Evolutionary conservation across 2,888 invertebrate species (phyloP).

Genomic region (Drosophila prolongata): DNA sequence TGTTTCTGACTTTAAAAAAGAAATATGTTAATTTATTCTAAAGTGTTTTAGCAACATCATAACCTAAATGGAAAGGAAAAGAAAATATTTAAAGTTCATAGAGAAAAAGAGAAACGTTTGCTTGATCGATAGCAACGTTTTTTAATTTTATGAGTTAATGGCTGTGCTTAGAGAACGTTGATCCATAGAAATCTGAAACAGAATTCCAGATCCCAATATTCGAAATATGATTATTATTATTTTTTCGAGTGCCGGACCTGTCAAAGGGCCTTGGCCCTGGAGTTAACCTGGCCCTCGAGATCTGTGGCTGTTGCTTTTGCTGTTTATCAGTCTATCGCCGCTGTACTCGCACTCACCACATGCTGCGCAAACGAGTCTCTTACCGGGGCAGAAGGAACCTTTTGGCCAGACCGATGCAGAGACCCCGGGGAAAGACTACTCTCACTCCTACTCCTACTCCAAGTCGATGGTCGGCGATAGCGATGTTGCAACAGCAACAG

Average conservation of each 20-base stretch:
- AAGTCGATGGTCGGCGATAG: constrained; percentile 64
- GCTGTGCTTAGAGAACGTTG: too few species aligned
- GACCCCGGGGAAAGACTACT: constrained; percentile 10
- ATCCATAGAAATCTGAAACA: background rate
- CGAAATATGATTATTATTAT: background rate
- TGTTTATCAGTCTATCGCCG: constrained; percentile 76
- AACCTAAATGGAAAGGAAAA: too few species aligned
- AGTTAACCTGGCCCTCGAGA: constrained; percentile 25
- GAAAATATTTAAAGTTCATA: too few species aligned
- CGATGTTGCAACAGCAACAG: constrained; percentile 39
- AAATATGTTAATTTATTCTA: too few species aligned
- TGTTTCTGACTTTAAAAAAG: too few species aligned
- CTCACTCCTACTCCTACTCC: background rate
- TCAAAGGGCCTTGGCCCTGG: constrained; percentile 43
- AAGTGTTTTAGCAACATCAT: too few species aligned
- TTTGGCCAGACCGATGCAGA: constrained; percentile 24
- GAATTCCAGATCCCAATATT: background rate
- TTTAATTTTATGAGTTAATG: too few species aligned
- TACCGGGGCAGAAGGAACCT: constrained; percentile 15
- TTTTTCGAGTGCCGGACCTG: constrained; percentile 25
- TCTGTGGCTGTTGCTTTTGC: constrained; percentile 59
- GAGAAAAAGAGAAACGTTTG: too few species aligned
- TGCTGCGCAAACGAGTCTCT: constrained; percentile 62
- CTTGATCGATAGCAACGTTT: too few species aligned
- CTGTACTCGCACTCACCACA: constrained; percentile 64